Evolutionary conservation across 2,797 vertebrate species (phyloP).

Genomic region (Dendrocincla tyrannina): DNA sequence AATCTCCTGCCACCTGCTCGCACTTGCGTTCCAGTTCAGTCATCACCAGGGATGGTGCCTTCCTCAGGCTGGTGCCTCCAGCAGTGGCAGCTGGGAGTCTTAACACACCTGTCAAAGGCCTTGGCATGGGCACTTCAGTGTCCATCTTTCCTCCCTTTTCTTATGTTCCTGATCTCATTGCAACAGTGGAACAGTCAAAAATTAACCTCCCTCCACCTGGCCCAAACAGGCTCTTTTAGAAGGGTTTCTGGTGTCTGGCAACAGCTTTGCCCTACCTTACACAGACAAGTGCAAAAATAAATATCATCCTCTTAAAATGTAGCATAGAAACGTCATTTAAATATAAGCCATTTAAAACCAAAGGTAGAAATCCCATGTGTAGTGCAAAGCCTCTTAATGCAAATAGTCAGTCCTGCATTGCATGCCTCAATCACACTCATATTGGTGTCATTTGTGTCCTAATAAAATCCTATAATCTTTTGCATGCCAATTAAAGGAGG

Average conservation of each 20-base stretch:
- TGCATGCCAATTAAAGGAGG: slow-evolving; percentile 50
- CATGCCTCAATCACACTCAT: slow-evolving; percentile 25
- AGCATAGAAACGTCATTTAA: background rate
- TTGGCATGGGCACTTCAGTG: fast-evolving
- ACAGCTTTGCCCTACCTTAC: background rate
- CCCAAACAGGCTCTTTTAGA: background rate
- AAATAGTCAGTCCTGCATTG: slow-evolving; percentile 2
- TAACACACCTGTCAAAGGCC: fast-evolving
- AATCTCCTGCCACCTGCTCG: background rate
- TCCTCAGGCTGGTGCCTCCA: background rate
- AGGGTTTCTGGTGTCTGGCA: background rate
- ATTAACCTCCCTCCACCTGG: background rate
- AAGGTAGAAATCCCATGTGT: slow-evolving; percentile 14
- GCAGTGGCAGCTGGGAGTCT: background rate
- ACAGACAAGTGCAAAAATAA: background rate
- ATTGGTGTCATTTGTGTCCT: slow-evolving; percentile 39
- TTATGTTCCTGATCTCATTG: background rate
- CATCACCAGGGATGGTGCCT: fast-evolving
- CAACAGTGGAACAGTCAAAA: background rate
- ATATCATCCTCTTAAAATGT: background rate
- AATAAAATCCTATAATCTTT: slow-evolving; percentile 71
- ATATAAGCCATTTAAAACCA: slow-evolving; percentile 40
- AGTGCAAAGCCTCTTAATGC: slow-evolving; percentile 20
- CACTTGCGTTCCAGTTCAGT: background rate
- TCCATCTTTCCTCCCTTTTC: fast-evolving